Evolutionary conservation across 2,797 vertebrate genomes (phyloP), one percentile per base, ranked within the genome.

Genomic region (Taenioides sp.): DNA sequence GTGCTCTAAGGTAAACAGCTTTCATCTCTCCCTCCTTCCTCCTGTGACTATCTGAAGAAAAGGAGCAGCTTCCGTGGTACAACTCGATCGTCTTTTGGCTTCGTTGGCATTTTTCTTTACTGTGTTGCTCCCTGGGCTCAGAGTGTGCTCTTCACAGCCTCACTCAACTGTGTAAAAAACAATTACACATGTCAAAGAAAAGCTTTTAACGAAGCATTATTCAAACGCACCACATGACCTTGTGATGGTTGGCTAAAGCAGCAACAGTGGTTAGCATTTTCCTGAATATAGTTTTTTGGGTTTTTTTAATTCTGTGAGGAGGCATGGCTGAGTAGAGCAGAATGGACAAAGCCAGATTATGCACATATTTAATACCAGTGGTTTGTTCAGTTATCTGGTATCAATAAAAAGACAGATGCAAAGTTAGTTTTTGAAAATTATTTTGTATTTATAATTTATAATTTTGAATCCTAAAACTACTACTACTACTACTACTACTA

Each of bases 1-100:
- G 65, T 31, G 72, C 77, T 77, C 18, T 25, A 78, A 79, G 74
- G 72, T 75, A 75, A 80, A 79, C 34, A 28, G 22, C 84, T 83
- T 86, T 88, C 37, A 87, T 84, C 80, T 72, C 52, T 49, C 49
- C 27, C 63, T 72, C 62, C 67, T 60, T 73, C 65, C 69, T 65
- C 64, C 74, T 70, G 74, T 34, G 71, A 59, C 57, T 52, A 3
- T 72, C 72, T 58, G 61, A 74, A 75, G 76, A 73, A 72, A 77
- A 82, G 64, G 65, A 60, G 72, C 77, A 31, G 71, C 70, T 84
- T 79, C 79, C 9, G 7, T 67, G 72, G 61, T 4, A 17, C 74
- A 84, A 72, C 74, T 64, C 22, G 22, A 61, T 54, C 54, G 0
- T 78, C 74, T 72, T 59, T 72, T 54, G 71, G 73, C 77, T 77